Percentiles rank a stretch among this genome's conserved stretches.
Conservation (phyloP, 2,888 invertebrate genomes). For the Belgica antarctica region DNA sequence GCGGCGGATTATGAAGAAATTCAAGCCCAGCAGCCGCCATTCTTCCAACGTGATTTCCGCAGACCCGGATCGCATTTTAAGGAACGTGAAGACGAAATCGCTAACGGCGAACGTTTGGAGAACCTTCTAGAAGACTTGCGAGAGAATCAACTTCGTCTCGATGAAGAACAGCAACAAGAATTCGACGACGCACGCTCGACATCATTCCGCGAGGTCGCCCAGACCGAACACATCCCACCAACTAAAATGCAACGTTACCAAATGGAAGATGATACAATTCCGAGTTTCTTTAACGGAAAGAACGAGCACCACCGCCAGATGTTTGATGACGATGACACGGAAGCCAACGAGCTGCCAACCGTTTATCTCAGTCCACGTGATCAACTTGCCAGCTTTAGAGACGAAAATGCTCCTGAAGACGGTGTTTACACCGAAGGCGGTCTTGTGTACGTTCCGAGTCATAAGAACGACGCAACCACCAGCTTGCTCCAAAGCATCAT, state of each 20-base stretch:
- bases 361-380: constrained; percentile 58
- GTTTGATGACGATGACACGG: constrained; percentile 23
- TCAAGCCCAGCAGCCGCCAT: constrained; percentile 12
- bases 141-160: constrained; percentile 28
- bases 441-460: constrained; percentile 57
- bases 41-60: constrained; percentile 29
- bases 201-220: constrained; percentile 45
- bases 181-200: constrained; percentile 28
- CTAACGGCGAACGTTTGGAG: constrained; percentile 43
- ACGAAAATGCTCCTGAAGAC: constrained; percentile 49
- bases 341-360: constrained; percentile 43
- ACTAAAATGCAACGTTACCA: constrained; percentile 22
- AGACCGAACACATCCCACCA: constrained; percentile 44
- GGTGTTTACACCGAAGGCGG: constrained; percentile 65
- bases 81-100: constrained; percentile 43
- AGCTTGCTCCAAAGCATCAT: constrained; percentile 64
- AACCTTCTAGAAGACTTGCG: constrained; percentile 46
- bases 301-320: constrained; percentile 17
- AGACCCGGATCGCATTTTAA: constrained; percentile 33
- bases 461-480: constrained; percentile 58
- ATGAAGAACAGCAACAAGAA: neutral
- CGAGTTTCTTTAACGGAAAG: constrained; percentile 10
- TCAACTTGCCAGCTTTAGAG: constrained; percentile 54
- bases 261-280: constrained; percentile 14
- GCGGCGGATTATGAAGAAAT: constrained; percentile 13